phyloP scores from a whole-genome alignment of 2,888 invertebrate species.

The Gasteruption jaculator region DNA sequence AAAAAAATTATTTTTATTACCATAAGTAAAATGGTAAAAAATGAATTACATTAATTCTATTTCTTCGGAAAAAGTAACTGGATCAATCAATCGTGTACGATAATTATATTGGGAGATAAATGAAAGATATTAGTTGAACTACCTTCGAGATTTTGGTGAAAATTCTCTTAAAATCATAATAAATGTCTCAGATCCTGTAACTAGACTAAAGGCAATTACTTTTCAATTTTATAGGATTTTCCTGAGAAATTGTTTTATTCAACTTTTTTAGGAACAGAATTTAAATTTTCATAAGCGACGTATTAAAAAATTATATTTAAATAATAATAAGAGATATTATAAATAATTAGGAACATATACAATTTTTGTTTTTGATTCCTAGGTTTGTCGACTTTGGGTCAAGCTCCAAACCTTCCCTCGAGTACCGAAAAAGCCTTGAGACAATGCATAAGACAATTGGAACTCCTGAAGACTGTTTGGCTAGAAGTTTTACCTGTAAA shows the following conservation, averaged over 20 bases:
- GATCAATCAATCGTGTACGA: no score
- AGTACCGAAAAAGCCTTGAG: constrained; percentile 69
- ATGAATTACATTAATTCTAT: neutral
- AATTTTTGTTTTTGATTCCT: constrained; percentile 24
- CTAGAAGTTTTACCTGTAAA: constrained; percentile 73
- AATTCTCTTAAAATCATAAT: no score
- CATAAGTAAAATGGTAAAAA: neutral
- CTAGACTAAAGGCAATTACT: no score
- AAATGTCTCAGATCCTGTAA: no score
- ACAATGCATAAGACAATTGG: constrained; percentile 80
- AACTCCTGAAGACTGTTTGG: constrained; percentile 84
- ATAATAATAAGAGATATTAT: constrained; percentile 1
- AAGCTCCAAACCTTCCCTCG: constrained; percentile 58
- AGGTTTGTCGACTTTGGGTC: constrained; percentile 52
- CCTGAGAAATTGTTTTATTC: constrained; percentile 25
- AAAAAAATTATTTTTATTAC: constrained; percentile 18
- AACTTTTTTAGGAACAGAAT: constrained; percentile 20
- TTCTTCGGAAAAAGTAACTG: neutral
- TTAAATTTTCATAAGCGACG: constrained; percentile 37
- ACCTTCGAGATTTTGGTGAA: no score
- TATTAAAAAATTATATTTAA: neutral
- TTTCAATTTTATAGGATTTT: no score
- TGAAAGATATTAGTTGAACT: no score
- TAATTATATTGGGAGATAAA: no score
- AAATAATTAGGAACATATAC: no score